These are phyloP conservation scores for Halichoerus grypus DNA, from an alignment of 2,113 vertebrate genomes.

Conservation along the genomic window DNA sequence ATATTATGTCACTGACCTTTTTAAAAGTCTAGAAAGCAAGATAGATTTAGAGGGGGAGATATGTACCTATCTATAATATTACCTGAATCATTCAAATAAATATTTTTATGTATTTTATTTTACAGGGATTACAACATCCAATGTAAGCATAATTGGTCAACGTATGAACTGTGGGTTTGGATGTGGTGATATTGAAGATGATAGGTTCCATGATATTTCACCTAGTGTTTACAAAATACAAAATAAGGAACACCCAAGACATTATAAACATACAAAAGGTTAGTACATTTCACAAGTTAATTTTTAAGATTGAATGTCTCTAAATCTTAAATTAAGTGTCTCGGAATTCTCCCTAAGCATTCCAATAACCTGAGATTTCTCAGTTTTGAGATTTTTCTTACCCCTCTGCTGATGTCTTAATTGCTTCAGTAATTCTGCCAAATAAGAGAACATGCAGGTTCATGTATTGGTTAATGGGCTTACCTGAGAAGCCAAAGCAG, in stretches of 20 bases:
- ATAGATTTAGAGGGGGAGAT: constrained; percentile 5
- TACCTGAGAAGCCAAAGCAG: not conserved
- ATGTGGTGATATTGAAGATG: constrained; percentile 85
- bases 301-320: constrained; percentile 42
- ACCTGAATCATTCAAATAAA: constrained; percentile 58
- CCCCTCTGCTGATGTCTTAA: not conserved
- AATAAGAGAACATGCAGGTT: not conserved
- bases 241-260: constrained; percentile 86
- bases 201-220: constrained; percentile 78
- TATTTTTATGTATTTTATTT: constrained; percentile 60
- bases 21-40: not conserved
- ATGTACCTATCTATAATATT: constrained; percentile 27
- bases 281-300: constrained; percentile 75
- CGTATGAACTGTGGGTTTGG: constrained; percentile 87
- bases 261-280: constrained; percentile 90
- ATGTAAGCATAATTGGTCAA: constrained; percentile 89
- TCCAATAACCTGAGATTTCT: constrained; percentile 33
- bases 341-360: constrained; percentile 48
- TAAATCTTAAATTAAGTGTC: not conserved
- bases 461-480: not conserved
- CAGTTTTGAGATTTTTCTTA: constrained; percentile 45
- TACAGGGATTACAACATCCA: constrained; percentile 83
- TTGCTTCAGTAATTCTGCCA: constrained; percentile 55
- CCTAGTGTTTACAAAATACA: constrained; percentile 80
- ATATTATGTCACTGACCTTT: constrained; percentile 5